Conservation (phyloP, 2,888 invertebrate genomes). For the Nomada lathburiana region DNA sequence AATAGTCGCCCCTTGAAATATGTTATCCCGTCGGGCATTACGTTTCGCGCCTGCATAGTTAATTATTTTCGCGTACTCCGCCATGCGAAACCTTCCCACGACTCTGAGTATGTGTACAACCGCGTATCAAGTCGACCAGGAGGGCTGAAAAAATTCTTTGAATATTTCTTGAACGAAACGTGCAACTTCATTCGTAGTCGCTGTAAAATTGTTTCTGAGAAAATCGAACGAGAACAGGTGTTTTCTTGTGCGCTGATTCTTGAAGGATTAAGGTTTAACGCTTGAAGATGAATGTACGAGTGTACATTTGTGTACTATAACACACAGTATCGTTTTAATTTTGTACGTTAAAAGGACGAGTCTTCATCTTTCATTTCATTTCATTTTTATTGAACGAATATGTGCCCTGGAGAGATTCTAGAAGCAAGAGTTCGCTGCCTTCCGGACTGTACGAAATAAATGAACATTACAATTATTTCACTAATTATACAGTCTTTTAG, state of each 20-base stretch:
- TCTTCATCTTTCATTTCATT: too few relatives aligned
- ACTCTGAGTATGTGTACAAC: constrained; percentile 29
- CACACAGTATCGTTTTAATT: too few relatives aligned
- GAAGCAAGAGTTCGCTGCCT: too few relatives aligned
- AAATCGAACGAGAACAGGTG: not conserved
- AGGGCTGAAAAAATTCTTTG: constrained; percentile 17
- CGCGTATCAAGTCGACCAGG: constrained; percentile 14
- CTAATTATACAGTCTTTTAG: too few relatives aligned
- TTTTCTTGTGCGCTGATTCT: not conserved
- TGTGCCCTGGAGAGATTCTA: too few relatives aligned
- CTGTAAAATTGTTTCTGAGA: not conserved
- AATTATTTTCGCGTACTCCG: constrained; percentile 66
- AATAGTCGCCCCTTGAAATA: constrained; percentile 53
- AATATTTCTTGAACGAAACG: not conserved
- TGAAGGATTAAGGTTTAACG: not conserved
- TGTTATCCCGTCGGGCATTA: constrained; percentile 53
- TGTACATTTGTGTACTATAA: too few relatives aligned
- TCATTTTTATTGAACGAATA: too few relatives aligned
- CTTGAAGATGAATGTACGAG: too few relatives aligned
- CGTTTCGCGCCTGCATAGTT: constrained; percentile 56
- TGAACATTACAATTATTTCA: too few relatives aligned
- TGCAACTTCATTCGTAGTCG: not conserved
- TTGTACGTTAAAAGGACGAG: too few relatives aligned
- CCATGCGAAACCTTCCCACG: constrained; percentile 71
- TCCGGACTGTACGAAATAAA: too few relatives aligned